These are phyloP conservation scores for Dromococcyx pavoninus DNA, from an alignment of 2,797 vertebrate species.

Conservation along the genomic window DNA sequence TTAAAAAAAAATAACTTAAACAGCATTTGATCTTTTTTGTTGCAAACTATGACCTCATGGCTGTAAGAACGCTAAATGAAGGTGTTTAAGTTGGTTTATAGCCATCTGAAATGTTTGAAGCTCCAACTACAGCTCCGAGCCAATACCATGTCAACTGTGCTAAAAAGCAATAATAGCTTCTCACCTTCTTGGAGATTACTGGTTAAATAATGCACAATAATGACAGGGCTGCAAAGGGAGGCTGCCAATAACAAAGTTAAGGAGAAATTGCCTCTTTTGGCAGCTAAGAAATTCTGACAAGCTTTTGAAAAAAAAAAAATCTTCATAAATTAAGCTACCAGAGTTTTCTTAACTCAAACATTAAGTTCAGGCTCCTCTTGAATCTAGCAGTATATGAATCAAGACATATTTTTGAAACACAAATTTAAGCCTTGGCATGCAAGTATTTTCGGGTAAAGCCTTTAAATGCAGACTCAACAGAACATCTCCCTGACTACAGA, in stretches of 20 bases:
- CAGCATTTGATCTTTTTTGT: conserved; percentile 58
- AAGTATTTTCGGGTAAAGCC: not conserved
- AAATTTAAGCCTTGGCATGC: not conserved
- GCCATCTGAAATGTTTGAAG: conserved; percentile 75
- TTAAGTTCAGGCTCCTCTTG: not conserved
- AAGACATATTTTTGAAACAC: not conserved
- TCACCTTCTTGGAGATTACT: conserved; percentile 74
- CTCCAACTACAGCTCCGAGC: conserved; percentile 26
- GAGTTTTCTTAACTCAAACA: conserved; percentile 14
- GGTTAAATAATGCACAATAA: conserved; percentile 65
- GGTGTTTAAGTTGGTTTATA: conserved; percentile 75
- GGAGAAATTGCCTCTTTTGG: conserved; percentile 57
- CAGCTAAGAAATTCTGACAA: conserved; percentile 58
- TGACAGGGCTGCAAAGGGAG: conserved; percentile 39
- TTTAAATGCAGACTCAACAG: not conserved
- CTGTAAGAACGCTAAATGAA: conserved; percentile 54
- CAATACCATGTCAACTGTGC: conserved; percentile 68
- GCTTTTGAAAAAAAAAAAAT: not conserved
- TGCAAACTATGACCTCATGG: conserved; percentile 73
- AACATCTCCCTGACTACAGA: not conserved
- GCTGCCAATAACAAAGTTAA: conserved; percentile 50
- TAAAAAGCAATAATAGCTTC: conserved; percentile 72
- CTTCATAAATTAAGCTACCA: conserved; percentile 61
- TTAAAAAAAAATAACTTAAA: conserved; percentile 30
- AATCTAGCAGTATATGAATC: not conserved